A percentile compares a stretch with the other conserved stretches of the same genome.
phyloP scores from a whole-genome alignment of 2,113 vertebrate species.

The Crotophaga sulcirostris region DNA sequence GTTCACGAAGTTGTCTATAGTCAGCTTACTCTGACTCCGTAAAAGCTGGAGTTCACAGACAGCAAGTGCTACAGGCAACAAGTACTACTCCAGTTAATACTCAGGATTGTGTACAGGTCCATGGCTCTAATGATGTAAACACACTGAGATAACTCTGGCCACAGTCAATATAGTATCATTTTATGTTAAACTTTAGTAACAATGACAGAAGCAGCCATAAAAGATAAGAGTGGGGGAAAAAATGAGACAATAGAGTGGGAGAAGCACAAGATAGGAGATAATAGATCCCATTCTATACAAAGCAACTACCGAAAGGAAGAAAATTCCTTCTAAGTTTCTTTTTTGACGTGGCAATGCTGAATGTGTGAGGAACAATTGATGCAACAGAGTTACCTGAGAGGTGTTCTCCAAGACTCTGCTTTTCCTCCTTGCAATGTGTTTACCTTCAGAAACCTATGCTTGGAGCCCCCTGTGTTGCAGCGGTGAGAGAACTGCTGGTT shows the following conservation, averaged over 20 bases:
- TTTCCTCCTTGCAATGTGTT: neutral
- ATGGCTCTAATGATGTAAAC: neutral
- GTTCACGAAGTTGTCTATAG: slow-evolving; percentile 16
- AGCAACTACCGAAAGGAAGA: neutral
- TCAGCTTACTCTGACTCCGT: neutral
- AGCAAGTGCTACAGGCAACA: neutral
- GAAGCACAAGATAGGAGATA: neutral
- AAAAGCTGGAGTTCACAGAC: neutral
- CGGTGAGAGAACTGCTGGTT: neutral
- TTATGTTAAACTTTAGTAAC: neutral
- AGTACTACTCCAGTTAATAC: neutral
- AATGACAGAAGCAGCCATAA: neutral
- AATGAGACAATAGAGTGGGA: neutral
- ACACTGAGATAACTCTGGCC: neutral
- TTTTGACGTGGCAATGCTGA: neutral
- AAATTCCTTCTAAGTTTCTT: neutral
- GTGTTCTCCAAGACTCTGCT: neutral
- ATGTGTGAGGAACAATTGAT: neutral
- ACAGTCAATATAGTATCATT: neutral
- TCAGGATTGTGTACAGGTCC: neutral
- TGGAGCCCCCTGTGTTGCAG: neutral
- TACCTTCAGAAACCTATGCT: neutral
- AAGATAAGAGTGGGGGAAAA: neutral
- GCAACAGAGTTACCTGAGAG: neutral
- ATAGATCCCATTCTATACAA: neutral